These are phyloP conservation scores for Megalops cyprinoides DNA, from an alignment of 2,797 vertebrate species.

Conservation along the genomic window DNA sequence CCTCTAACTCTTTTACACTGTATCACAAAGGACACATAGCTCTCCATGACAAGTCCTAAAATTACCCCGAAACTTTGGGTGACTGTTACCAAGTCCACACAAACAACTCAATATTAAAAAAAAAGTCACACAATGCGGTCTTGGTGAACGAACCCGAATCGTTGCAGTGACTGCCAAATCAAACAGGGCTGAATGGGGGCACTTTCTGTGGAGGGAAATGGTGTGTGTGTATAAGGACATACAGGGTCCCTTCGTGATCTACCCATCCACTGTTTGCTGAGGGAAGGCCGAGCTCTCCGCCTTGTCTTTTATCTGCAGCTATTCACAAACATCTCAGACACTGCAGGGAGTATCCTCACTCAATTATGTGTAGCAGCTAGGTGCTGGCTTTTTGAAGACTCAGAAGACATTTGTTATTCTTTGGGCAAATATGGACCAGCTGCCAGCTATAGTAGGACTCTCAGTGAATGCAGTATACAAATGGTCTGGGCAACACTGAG, in stretches of 20 bases:
- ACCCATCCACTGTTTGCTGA: constrained; percentile 57
- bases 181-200: constrained; percentile 44
- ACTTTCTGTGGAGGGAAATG: constrained; percentile 38
- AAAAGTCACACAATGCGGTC: constrained; percentile 14
- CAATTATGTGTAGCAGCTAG: neutral
- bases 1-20: neutral
- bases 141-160: neutral
- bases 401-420: constrained; percentile 11
- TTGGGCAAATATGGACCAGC: neutral
- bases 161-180: constrained; percentile 40
- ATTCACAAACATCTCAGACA: constrained; percentile 54
- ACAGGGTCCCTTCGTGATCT: constrained; percentile 40
- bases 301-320: constrained; percentile 47
- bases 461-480: neutral
- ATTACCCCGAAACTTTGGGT: neutral
- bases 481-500: neutral
- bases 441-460: neutral
- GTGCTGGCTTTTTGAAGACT: neutral
- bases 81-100: neutral
- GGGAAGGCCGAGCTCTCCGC: constrained; percentile 54
- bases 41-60: neutral
- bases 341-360: constrained; percentile 45
- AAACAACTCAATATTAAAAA: constrained; percentile 27
- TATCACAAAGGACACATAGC: too few relatives aligned
- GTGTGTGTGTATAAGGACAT: constrained; percentile 36